These are phyloP conservation scores for Aproaerema taeniolella DNA, from an alignment of 2,888 invertebrate genomes.

Conservation along the genomic window DNA sequence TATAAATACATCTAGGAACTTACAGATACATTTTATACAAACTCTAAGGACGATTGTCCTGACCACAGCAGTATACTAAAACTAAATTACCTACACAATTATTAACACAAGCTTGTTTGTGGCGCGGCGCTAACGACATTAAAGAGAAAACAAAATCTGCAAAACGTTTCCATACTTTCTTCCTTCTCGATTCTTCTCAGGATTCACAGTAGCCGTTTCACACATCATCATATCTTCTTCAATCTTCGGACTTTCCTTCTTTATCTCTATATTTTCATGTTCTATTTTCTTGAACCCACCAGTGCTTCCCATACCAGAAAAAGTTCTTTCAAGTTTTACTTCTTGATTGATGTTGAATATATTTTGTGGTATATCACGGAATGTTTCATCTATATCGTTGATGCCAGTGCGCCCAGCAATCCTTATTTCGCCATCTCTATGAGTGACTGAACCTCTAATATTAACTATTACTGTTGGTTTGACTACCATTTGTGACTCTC, in stretches of 20 bases:
- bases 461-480: slow-evolving; percentile 71
- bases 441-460: slow-evolving; percentile 55
- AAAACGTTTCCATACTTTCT: slow-evolving; percentile 43
- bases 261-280: background rate
- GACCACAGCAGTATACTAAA: too few species aligned
- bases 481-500: slow-evolving; percentile 64
- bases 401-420: too few species aligned
- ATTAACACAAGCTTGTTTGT: too few species aligned
- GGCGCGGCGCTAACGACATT: too few species aligned
- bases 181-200: slow-evolving; percentile 30
- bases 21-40: too few species aligned
- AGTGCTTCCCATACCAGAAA: slow-evolving; percentile 19
- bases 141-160: slow-evolving; percentile 54
- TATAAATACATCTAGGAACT: too few species aligned
- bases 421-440: slow-evolving; percentile 56
- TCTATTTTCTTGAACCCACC: slow-evolving; percentile 10
- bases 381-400: slow-evolving; percentile 23
- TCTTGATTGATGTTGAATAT: slow-evolving; percentile 69
- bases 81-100: background rate
- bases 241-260: slow-evolving; percentile 27
- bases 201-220: slow-evolving; percentile 40
- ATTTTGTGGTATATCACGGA: slow-evolving; percentile 39
- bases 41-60: too few species aligned
- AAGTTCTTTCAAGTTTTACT: slow-evolving; percentile 49
- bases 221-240: slow-evolving; percentile 59